These are phyloP conservation scores for Prunella strophiata DNA, from an alignment of 2,797 vertebrate genomes.

Conservation along the genomic window DNA sequence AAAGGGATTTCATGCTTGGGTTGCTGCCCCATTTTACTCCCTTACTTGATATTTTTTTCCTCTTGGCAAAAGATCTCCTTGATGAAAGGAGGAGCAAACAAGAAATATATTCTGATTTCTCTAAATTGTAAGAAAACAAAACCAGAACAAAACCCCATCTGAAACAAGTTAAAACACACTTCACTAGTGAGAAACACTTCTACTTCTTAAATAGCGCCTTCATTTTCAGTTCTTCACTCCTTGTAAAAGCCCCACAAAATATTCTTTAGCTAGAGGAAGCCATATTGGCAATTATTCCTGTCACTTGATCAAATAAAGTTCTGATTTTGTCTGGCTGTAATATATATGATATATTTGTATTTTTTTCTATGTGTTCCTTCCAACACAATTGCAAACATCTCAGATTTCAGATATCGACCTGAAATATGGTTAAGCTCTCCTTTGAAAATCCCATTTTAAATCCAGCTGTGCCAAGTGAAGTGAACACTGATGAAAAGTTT, in stretches of 20 bases:
- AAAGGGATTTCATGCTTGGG: constrained; percentile 70
- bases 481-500: background rate
- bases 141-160: background rate
- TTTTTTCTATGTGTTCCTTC: background rate
- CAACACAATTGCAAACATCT: background rate
- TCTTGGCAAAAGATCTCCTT: constrained; percentile 38
- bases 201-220: constrained; percentile 22
- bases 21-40: constrained; percentile 61
- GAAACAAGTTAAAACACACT: background rate
- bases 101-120: constrained; percentile 56
- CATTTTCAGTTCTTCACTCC: constrained; percentile 43
- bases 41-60: constrained; percentile 50
- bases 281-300: constrained; percentile 46
- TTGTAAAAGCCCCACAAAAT: constrained; percentile 20
- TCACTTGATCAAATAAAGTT: constrained; percentile 48
- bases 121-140: constrained; percentile 32
- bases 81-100: constrained; percentile 46
- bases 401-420: background rate
- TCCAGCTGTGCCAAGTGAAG: background rate
- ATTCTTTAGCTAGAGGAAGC: constrained; percentile 17
- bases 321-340: background rate
- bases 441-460: constrained; percentile 15
- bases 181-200: background rate
- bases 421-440: background rate
- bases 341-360: background rate